These are phyloP conservation scores for Prunella himalayana DNA, from an alignment of 2,113 vertebrate species.

Conservation along the genomic window DNA sequence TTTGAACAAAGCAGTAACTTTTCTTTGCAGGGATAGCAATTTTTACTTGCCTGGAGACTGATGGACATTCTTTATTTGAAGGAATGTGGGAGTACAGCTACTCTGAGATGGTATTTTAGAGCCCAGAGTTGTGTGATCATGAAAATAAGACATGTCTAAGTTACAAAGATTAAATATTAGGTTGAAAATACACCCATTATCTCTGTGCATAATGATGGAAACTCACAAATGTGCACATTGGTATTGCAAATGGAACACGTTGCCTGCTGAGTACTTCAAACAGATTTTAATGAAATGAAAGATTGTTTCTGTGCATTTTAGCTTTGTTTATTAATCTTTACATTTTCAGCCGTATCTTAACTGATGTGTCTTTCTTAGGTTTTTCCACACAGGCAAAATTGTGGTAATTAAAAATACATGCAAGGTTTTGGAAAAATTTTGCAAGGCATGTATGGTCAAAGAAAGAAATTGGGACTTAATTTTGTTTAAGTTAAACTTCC, in stretches of 20 bases:
- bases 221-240: not conserved
- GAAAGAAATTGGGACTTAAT: not conserved
- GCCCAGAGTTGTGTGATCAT: not conserved
- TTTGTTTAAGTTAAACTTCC: not conserved
- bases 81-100: not conserved
- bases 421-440: not conserved
- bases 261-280: not conserved
- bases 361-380: not conserved
- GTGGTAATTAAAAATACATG: not conserved
- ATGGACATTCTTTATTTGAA: not conserved
- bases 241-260: fast-evolving
- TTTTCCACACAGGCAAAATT: not conserved
- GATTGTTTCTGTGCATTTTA: not conserved
- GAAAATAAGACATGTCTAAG: not conserved
- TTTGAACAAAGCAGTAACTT: not conserved
- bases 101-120: not conserved
- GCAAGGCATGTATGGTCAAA: not conserved
- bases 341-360: not conserved
- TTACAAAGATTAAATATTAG: not conserved
- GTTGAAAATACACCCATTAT: not conserved
- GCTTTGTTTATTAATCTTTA: not conserved
- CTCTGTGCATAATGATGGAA: not conserved
- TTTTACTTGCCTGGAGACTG: not conserved
- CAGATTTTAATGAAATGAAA: not conserved
- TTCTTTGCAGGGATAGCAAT: not conserved